Conservation (phyloP, 1,140 invertebrate genomes). For the Rhyacophila brunnea region DNA sequence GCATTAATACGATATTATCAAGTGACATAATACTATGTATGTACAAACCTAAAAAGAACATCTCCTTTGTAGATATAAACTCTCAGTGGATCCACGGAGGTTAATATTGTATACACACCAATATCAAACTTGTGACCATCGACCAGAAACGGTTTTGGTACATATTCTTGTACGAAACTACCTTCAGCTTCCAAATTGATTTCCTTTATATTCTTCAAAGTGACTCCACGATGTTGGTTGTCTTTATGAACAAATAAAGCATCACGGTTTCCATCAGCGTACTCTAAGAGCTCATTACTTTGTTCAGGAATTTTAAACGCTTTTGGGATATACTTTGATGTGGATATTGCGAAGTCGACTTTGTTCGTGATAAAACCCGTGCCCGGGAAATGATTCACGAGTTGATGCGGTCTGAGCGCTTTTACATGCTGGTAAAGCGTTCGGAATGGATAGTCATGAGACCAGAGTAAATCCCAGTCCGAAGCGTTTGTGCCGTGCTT, state of each 20-base stretch:
- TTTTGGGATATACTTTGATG: conserved; percentile 74
- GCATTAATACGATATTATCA: no score
- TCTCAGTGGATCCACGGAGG: conserved; percentile 86
- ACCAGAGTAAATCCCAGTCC: conserved; percentile 89
- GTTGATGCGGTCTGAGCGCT: conserved; percentile 71
- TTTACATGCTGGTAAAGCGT: conserved; percentile 56
- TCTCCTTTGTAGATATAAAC: conserved; percentile 90
- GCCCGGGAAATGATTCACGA: conserved; percentile 93
- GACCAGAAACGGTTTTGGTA: conserved; percentile 77
- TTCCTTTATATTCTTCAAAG: conserved; percentile 68
- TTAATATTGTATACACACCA: conserved; percentile 90
- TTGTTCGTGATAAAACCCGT: conserved; percentile 95
- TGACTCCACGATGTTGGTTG: conserved; percentile 88
- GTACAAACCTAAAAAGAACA: conserved; percentile 72
- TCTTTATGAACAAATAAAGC: conserved; percentile 88
- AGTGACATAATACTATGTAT: not conserved
- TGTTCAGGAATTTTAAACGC: conserved; percentile 87
- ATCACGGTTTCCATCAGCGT: conserved; percentile 65
- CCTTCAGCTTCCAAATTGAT: conserved; percentile 72
- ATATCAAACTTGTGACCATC: conserved; percentile 95
- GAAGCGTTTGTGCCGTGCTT: conserved; percentile 57
- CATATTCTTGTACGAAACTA: conserved; percentile 90
- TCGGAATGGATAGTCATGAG: conserved; percentile 89
- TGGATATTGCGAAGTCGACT: conserved; percentile 81
- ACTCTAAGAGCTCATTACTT: conserved; percentile 69